phyloP scores from a whole-genome alignment of 1,140 invertebrate species.

The Daktulosphaira vitifoliae region DNA sequence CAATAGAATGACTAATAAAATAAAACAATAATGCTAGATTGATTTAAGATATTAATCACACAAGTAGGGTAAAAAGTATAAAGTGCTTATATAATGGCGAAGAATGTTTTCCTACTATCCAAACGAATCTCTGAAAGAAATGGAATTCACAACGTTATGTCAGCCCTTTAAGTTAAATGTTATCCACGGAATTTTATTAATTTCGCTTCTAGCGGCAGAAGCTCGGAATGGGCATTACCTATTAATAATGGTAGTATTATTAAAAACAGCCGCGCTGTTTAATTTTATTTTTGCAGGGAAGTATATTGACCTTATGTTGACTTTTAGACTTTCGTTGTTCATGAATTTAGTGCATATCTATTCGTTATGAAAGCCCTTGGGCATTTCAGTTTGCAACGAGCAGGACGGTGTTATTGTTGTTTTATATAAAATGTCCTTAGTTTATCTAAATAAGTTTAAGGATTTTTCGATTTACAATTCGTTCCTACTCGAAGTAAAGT shows the following conservation, averaged over 20 bases:
- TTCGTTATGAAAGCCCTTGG: background rate
- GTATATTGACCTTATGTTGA: constrained; percentile 24
- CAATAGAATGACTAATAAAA: too few relatives aligned
- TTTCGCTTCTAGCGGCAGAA: background rate
- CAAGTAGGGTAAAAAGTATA: too few relatives aligned
- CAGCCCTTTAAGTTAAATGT: constrained; percentile 12
- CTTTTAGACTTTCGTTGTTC: constrained; percentile 23
- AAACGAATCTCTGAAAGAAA: background rate
- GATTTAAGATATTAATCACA: too few relatives aligned
- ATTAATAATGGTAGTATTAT: constrained; percentile 13
- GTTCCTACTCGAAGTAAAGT: too few relatives aligned
- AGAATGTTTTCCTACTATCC: too few relatives aligned
- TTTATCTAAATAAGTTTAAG: too few relatives aligned
- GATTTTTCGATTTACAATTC: too few relatives aligned
- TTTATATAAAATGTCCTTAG: too few relatives aligned
- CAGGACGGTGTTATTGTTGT: too few relatives aligned
- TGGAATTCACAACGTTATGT: background rate
- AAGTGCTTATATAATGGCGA: too few relatives aligned
- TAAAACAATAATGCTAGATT: too few relatives aligned
- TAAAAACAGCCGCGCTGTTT: constrained; percentile 10
- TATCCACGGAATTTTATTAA: constrained; percentile 15
- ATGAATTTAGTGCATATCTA: background rate
- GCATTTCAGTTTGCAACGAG: background rate
- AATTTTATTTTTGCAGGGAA: background rate
- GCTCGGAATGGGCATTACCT: background rate